Base-by-base conservation (phyloP, 2,797 vertebrate genomes). In the Tapera naevia region DNA sequence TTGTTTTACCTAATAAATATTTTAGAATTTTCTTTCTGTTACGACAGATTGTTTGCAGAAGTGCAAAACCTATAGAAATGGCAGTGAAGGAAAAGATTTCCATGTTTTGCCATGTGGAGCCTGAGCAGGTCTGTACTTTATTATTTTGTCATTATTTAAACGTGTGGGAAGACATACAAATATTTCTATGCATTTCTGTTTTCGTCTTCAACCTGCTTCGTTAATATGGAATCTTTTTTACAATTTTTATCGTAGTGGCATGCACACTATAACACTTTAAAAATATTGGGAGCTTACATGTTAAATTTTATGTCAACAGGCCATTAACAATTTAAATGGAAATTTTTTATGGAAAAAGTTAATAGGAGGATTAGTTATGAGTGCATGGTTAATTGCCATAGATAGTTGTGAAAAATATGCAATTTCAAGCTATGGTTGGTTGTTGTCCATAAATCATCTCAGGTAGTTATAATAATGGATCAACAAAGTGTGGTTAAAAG, bases 31-130 rank as follows among this genome's bases (percentile, higher is more conserved):
- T 86, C 46, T 13, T 30, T 64, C 57, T 90, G 4, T 93, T 89
- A 48, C 60, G 24, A 93, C 95, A 98, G 98, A 98, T 98, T 50
- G 96, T 98, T 48, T 98, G 98, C 94, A 98, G 98, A 90, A 98
- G 98, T 93, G 93, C 97, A 43, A 97, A 96, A 30, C 98, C 98
- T 53, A 97, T 98, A 41, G 97, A 98, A 91, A 98, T 98, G 98
- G 97, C 98, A 4, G 98, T 98, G 80, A 98, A 98, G 94, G 97
- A 98, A 95, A 98, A 98, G 95, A 98, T 98, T 89, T 98, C 98
- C n/a, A 98, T 98, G 98, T 98, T 98, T 96, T 98, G 98, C 85
- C 98, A 98, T 5, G 98, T 98, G 89, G 97, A 98, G 50, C 98
- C 98, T 58, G 98, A 98, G 87, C 98, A 98, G 98, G 98, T 98